Conservation (phyloP, 2,113 vertebrate genomes). For the Ceuthmochares aereus region DNA sequence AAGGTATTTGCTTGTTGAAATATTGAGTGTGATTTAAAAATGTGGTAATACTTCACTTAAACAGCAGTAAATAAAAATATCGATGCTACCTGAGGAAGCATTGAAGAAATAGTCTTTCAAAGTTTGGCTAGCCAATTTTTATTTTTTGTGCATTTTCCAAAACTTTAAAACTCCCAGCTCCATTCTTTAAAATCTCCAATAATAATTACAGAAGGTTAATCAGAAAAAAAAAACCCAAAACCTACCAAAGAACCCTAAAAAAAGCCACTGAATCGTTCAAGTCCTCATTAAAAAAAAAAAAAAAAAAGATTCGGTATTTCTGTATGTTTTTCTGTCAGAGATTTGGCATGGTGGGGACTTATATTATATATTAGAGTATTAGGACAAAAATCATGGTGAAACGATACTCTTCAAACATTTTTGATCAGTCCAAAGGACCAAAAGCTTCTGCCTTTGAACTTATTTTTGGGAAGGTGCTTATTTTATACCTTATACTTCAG, state of each 20-base stretch:
- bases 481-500: not conserved
- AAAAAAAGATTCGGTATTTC: not conserved
- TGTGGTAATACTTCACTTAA: not conserved
- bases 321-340: not conserved
- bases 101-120: not conserved
- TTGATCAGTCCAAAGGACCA: not conserved
- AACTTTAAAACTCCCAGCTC: not conserved
- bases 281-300: not conserved
- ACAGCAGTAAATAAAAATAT: not conserved
- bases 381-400: not conserved
- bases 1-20: not conserved
- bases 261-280: not conserved
- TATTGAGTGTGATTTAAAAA: not conserved
- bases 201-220: not conserved
- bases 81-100: not conserved
- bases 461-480: not conserved
- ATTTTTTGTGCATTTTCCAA: not conserved
- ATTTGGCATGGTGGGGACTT: not conserved
- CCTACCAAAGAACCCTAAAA: not conserved
- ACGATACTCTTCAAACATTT: not conserved
- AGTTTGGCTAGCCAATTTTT: not conserved
- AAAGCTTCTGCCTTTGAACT: not conserved
- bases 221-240: too few species aligned
- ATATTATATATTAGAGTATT: not conserved
- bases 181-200: not conserved